Evolutionary conservation across 2,888 invertebrate species (phyloP), one percentile per base, ranked within the genome.

Genomic region (Ophioninae sp.): DNA sequence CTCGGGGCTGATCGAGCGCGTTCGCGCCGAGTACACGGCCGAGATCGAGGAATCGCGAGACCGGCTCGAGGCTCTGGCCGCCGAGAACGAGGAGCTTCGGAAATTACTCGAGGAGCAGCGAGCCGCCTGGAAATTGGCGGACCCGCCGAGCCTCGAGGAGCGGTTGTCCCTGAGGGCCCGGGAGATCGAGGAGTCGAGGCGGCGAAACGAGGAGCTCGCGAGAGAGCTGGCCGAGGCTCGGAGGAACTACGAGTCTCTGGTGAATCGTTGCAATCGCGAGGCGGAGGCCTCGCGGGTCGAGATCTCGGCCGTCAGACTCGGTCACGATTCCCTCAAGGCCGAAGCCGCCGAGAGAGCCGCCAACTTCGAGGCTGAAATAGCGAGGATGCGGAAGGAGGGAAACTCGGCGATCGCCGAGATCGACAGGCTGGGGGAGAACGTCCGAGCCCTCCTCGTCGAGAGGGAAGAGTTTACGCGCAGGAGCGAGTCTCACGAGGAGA

Each of bases 11-110:
- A 13, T 62, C 50, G 59, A 85, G 20, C 79, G 82, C 8, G 70
- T 85, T 7, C 87, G 85, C 56, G 84, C 85, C 13, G 89, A 87
- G 37, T 90, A 89, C 23, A 87, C 88, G 20, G 88, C 89, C 17
- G 93, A 94, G 86, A 91, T 95, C n/a, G 91, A 93, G 10, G 94
- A 94, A 83, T 88, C 95, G 3, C 93, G 93, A 80, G 93, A 94
- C 37, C 94, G 94, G 75, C 91, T 95, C 74, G 94, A 94, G 85
- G 95, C 95, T 79, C 89, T 95, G n/a, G 93, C 94, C n/a, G 90
- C 93, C 0, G 95, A 96, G 85, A 95, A 95, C 85, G 95, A 95
- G 82, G 95, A 95, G 83, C 86, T 95, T 62, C 95, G 95, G 87
- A 91, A 93, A 0, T 87, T 95, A 50, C 89, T 95, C 20, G 95